Conservation (phyloP, 2,797 vertebrate species). For the Melanotaenia pygmaea region DNA sequence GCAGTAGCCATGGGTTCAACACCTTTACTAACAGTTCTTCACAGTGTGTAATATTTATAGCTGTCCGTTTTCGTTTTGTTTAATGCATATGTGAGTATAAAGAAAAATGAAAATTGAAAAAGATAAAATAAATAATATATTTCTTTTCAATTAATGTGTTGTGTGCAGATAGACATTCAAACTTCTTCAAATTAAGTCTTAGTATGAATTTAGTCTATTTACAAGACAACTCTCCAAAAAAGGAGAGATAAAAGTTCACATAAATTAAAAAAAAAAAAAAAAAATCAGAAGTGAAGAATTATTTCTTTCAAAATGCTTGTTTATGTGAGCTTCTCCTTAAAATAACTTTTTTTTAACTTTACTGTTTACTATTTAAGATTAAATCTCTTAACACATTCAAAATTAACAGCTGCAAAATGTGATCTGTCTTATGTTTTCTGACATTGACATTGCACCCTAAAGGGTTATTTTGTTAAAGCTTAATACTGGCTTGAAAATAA, state of each 20-base stretch:
- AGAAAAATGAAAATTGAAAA: constrained; percentile 55
- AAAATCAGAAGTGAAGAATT: constrained; percentile 59
- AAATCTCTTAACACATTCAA: constrained; percentile 45
- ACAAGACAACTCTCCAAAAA: constrained; percentile 83
- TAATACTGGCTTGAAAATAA: constrained; percentile 34
- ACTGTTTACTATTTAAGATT: constrained; percentile 13
- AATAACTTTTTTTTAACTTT: constrained; percentile 11
- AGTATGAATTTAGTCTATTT: constrained; percentile 70
- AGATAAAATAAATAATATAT: constrained; percentile 27
- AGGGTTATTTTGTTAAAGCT: constrained; percentile 23
- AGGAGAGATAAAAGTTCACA: constrained; percentile 72
- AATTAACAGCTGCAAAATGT: constrained; percentile 42
- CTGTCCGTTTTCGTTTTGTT: constrained; percentile 14
- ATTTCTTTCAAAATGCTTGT: constrained; percentile 31
- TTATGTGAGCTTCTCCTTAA: constrained; percentile 19
- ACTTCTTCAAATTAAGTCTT: constrained; percentile 79
- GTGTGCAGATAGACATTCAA: constrained; percentile 59
- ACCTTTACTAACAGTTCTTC: constrained; percentile 23
- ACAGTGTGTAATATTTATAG: constrained; percentile 28
- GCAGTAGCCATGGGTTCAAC: constrained; percentile 76
- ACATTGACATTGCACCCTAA: constrained; percentile 17
- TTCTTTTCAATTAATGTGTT: constrained; percentile 44
- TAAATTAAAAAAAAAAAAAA: constrained; percentile 76
- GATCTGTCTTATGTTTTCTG: constrained; percentile 27
- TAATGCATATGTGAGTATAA: constrained; percentile 44